Evolutionary conservation across 2,888 invertebrate species (phyloP), one percentile per base, ranked within the genome.

Genomic region (Atrina japonica): DNA sequence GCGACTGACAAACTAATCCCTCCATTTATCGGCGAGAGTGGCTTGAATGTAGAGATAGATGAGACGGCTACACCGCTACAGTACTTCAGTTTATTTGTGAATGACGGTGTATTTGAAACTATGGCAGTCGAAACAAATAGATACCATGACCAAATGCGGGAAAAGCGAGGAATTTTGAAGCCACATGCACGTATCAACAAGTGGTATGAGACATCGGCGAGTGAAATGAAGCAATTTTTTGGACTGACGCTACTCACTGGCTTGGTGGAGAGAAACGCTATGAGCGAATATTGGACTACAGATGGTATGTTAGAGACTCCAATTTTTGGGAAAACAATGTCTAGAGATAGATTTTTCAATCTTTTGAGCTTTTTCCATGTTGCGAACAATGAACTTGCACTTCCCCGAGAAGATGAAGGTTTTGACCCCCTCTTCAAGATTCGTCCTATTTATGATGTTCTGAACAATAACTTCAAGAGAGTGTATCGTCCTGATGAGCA

Each of bases 381-480:
- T 0, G 49, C 9, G 21, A 27, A 74, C 35, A 74, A 76, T 61
- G 29, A 16, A 2, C 1, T 27, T 3, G 16, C 21, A 1, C 41
- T 69, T 16, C 58, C 58, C n/a, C 63, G 56, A 18, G 75, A 65
- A 5, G 1, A 40, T 0, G 47, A 65, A 21, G 73, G 71, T 18
- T 27, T 59, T 64, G 58, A 77, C 52, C 55, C 66, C 16, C 29
- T 73, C 3, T 73, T 59, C 49, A 77, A 77, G 35, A 41, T 77
- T 27, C 56, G 77, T 1, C 11, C 66, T 3, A 23, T 77, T 5
- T 67, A 67, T 30, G 16, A 59, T n/a, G 6, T 11, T 9, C 25
- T 53, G 16, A 35, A 35, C 35, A 35, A 11, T 7, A 35, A 35
- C 11, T 73, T 75, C 43, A 9, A 35, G 11, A 21, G 7, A 25